Percentiles rank a stretch among this genome's conserved stretches.
Evolutionary conservation across 1,140 invertebrate species (phyloP).

Genomic region (Cherax destructor): DNA sequence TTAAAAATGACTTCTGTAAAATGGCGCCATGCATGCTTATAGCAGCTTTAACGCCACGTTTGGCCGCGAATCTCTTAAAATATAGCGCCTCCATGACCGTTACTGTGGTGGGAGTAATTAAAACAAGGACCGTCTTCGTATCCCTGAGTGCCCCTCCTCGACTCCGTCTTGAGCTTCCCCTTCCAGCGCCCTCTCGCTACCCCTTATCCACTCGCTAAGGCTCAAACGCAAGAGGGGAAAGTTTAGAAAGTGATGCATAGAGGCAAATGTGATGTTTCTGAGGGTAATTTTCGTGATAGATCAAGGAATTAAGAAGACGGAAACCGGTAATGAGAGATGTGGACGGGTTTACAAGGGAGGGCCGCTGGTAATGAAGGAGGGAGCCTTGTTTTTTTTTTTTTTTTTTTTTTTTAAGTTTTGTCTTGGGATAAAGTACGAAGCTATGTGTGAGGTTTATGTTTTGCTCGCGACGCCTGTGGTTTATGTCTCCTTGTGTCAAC

Average conservation of each 20-base stretch:
- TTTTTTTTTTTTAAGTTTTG: neutral
- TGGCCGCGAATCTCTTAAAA: constrained; percentile 47
- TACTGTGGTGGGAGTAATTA: constrained; percentile 61
- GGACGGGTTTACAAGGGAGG: constrained; percentile 18
- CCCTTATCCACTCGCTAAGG: neutral
- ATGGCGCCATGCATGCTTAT: constrained; percentile 66
- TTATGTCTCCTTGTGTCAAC: too few species aligned
- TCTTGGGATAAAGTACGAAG: neutral
- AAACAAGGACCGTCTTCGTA: constrained; percentile 58
- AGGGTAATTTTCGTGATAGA: constrained; percentile 36
- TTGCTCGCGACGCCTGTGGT: neutral
- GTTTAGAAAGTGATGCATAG: constrained; percentile 17
- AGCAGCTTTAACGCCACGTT: constrained; percentile 63
- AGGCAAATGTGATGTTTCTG: constrained; percentile 24
- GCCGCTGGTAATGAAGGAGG: constrained; percentile 43
- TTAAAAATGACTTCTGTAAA: constrained; percentile 67
- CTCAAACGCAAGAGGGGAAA: neutral
- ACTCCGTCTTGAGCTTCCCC: constrained; percentile 15
- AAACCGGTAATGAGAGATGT: constrained; percentile 2
- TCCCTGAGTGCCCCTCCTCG: neutral
- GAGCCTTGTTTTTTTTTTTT: neutral
- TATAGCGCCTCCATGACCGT: constrained; percentile 58
- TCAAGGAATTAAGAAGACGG: constrained; percentile 17
- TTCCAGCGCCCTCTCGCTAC: neutral
- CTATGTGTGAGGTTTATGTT: neutral